Evolutionary conservation across 1,140 invertebrate species (phyloP), one percentile per base, ranked within the genome.

Genomic region (Magallana angulata): DNA sequence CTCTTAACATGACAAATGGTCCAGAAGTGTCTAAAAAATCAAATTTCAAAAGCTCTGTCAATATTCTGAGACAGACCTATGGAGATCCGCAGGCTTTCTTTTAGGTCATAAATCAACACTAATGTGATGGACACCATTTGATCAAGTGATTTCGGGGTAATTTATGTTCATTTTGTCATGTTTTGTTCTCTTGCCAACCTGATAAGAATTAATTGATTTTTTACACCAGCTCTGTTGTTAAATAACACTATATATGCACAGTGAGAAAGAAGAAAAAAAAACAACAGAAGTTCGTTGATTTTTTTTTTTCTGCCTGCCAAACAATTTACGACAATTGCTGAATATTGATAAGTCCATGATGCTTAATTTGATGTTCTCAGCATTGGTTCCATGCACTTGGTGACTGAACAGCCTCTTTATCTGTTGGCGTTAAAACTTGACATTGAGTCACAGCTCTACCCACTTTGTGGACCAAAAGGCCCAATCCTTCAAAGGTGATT

Each of bases 21-120:
- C 57, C 57, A 68, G 64, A 64, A 57, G 85, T 89, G 88, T 89
- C 88, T 86, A 76, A 48, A 82, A 86, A 89, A 86, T 89, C 88
- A 89, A 83, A 89, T 89, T 89, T 89, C 88, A 89, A 89, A 89
- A 86, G 88, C 88, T 87, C 82, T 89, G 88, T 89, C 88, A 89
- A 89, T 89, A 89, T 86, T 84, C 57, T 30, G 68, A 76, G 68
- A 76, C 68, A 76, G 24, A 30, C 68, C 68, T 76, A 76, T 36
- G 9, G 24, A 76, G 68, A 76, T 76, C 68, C 68, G 11, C 9
- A 76, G 68, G 68, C 68, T 76, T 76, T 76, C 68, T 76, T 71
- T 76, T 36, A 76, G 68, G 82, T 85, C 62, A 89, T 89, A 89
- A 89, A 89, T 89, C 88, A 89, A 57, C 59, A 62, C 36, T 89